Conservation (phyloP, 2,888 invertebrate species). For the Drosophila atroscutellata region DNA sequence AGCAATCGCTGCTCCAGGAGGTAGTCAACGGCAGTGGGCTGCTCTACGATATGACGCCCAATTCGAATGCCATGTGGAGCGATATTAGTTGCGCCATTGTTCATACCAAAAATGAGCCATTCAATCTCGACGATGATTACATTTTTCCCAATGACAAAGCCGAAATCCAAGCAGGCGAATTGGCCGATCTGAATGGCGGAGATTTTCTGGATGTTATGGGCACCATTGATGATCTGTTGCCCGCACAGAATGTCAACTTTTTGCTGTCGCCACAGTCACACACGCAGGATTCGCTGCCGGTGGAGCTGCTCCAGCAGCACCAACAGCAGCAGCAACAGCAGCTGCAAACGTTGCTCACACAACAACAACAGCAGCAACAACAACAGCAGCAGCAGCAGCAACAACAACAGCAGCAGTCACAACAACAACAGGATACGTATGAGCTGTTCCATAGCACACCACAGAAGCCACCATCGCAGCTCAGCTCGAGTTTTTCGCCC, state of each 20-base stretch:
- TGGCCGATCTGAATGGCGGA: constrained; percentile 94
- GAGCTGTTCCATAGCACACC: constrained; percentile 85
- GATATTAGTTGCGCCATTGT: constrained; percentile 85
- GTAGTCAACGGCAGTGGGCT: constrained; percentile 59
- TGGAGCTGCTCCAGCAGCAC: constrained; percentile 82
- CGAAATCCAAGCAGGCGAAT: constrained; percentile 92
- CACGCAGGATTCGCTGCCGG: constrained; percentile 75
- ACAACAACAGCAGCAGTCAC: constrained; percentile 54
- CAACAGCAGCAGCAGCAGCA: constrained; percentile 61
- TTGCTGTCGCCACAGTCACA: constrained; percentile 79
- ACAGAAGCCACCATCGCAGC: constrained; percentile 79
- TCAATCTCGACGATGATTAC: constrained; percentile 94
- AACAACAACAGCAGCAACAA: constrained; percentile 61
- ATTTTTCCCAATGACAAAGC: constrained; percentile 95
- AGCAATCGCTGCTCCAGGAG: constrained; percentile 60
- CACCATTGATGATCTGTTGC: constrained; percentile 92
- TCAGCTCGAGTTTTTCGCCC: constrained; percentile 58
- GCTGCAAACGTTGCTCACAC: constrained; percentile 65
- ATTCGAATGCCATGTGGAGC: constrained; percentile 85
- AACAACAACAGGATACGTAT: constrained; percentile 63
- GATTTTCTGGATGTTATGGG: constrained; percentile 90
- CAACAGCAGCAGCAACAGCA: constrained; percentile 62
- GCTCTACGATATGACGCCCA: constrained; percentile 79
- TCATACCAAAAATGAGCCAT: constrained; percentile 86
- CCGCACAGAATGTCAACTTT: constrained; percentile 73